These are phyloP conservation scores for Trachymyrmex cornetzi DNA, from an alignment of 1,140 invertebrate species.

Conservation along the genomic window DNA sequence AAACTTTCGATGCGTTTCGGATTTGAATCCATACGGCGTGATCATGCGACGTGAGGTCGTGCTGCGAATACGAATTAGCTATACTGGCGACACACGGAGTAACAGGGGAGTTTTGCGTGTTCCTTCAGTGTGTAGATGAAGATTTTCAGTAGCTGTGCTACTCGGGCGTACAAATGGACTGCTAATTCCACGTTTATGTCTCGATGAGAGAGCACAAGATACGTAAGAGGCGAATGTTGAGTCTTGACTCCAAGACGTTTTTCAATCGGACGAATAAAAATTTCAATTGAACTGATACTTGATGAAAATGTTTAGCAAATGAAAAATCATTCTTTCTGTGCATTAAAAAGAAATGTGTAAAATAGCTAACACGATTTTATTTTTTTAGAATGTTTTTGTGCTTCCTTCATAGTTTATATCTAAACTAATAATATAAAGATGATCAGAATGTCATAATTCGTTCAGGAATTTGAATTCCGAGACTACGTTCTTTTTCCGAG, in stretches of 20 bases:
- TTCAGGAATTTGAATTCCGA: neutral
- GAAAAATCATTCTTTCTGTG: neutral
- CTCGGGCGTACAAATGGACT: constrained; percentile 26
- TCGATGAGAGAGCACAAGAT: neutral
- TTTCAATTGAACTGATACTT: neutral
- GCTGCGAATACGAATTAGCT: constrained; percentile 62
- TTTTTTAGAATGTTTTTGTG: neutral
- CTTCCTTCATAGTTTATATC: neutral
- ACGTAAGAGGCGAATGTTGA: neutral
- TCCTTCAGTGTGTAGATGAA: constrained; percentile 50
- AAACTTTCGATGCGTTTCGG: constrained; percentile 63
- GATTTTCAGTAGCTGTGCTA: constrained; percentile 34
- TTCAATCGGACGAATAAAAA: neutral
- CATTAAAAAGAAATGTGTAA: neutral
- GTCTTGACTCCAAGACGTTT: neutral
- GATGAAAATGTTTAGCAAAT: neutral
- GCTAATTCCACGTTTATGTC: constrained; percentile 45
- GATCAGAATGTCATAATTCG: neutral
- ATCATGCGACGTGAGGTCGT: constrained; percentile 58
- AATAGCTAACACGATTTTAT: neutral
- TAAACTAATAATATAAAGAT: neutral
- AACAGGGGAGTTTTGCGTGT: constrained; percentile 24
- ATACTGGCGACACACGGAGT: neutral
- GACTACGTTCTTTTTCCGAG: neutral
- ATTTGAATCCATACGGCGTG: constrained; percentile 59